Base-by-base conservation (phyloP, 2,888 invertebrate genomes). In the Harpagoxenus sublaevis region DNA sequence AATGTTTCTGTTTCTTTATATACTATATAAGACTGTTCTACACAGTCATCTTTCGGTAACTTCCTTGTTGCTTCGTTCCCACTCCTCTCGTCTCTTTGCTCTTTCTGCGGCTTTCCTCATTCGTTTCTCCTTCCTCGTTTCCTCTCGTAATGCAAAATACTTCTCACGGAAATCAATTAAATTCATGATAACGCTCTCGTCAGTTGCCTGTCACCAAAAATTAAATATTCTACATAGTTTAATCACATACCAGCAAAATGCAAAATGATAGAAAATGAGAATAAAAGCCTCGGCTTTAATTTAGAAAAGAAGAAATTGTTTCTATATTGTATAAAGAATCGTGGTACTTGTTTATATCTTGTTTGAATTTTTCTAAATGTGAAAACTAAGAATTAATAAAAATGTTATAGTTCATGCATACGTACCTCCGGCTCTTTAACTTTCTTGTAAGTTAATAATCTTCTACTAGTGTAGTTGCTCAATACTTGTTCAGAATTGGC, bases 401-500 rank as follows among this genome's bases (percentile, higher is more conserved):
- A 62, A 42, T 9, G 31, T 42, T n/a, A 62, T n/a, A 55, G 31
- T 6, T 51, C 23, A 6, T 28, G 9, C 8, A 42, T 53, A 68
- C 63, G 2, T 75, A 94, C 95, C 23, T 94, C 92, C 0, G 96
- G 96, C 85, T 97, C 97, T 35, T 95, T 94, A 0, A 96, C 94
- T 95, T 99, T 99, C 95, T 97, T 97, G 95, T 98, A 98, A 0
- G 99, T 98, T 42, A 99, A 96, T 62, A 99, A 96, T 68, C 99
- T 95, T 39, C 99, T 96, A 15, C 98, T 97, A 0, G 98, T 97
- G 90, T 97, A 96, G 90, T 97, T 97, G 18, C 97, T 98, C 71
- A 99, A 95, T 28, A 97, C 95, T 95, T 99, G 99, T 95, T 99
- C 99, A 10, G 98, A 98, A 95, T 98, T 99, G 35, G 97, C 97